Conservation (phyloP, 2,113 vertebrate genomes). For the Ancistrus triradiatus region DNA sequence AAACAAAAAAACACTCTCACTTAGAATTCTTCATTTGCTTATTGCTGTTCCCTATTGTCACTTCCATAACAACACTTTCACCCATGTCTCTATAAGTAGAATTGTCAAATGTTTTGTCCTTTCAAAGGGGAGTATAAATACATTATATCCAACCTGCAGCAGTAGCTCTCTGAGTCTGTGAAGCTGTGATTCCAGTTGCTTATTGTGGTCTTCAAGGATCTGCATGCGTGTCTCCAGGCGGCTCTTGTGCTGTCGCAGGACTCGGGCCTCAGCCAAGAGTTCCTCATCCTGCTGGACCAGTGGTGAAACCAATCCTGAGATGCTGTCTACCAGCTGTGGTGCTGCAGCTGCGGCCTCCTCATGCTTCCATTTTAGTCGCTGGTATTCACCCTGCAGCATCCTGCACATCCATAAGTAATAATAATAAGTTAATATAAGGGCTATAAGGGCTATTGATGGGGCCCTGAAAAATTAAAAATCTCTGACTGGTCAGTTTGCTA, state of each 20-base stretch:
- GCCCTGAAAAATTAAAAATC: no score
- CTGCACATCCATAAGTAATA: conserved; percentile 56
- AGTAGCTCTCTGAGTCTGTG: conserved; percentile 87
- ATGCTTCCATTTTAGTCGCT: conserved; percentile 92
- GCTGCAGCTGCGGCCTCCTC: conserved; percentile 83
- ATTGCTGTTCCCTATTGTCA: no score
- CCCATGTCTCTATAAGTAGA: neutral
- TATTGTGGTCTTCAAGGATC: conserved; percentile 98
- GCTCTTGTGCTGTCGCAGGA: conserved; percentile 93
- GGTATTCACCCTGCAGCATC: conserved; percentile 92
- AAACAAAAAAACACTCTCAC: no score
- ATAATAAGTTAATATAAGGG: neutral
- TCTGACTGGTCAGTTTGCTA: no score
- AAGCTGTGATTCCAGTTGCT: conserved; percentile 93
- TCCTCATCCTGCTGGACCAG: conserved; percentile 78
- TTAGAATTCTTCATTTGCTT: no score
- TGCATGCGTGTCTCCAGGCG: conserved; percentile 98
- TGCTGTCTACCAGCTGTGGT: conserved; percentile 73
- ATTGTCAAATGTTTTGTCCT: neutral
- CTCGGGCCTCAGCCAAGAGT: conserved; percentile 88
- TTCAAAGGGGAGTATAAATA: neutral
- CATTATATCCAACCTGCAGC: conserved; percentile 75
- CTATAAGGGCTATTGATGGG: no score
- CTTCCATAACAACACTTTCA: no score
- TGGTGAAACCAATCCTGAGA: conserved; percentile 56